Evolutionary conservation across 2,888 invertebrate species (phyloP), one percentile per base, ranked within the genome.

Genomic region (Pristionchus entomophagus): DNA sequence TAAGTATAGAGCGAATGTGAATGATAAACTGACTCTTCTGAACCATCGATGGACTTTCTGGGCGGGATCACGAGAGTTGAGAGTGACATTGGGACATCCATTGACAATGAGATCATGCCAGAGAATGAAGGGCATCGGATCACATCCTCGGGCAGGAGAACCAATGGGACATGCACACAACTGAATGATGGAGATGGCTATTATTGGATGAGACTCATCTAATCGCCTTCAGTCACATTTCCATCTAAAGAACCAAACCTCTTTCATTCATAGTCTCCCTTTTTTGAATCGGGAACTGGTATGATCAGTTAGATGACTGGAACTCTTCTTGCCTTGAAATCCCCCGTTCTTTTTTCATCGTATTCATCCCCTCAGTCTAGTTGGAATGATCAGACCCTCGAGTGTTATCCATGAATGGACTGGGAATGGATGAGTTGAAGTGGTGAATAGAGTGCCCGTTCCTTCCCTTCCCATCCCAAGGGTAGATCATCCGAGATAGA

Each of bases 11-110:
- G n/a, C 29, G 65, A 19, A 56, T 17, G 56, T n/a, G 56, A 17
- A 17, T 65, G 41, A n/a, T 1, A 12, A n/a, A 87, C 88, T 83
- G 86, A 92, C 92, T 84, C 93, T 86, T 87, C 93, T 86, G 91
- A 93, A 93, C 93, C 93, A 93, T 32, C 93, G 90, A 86, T 92
- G 92, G 19, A 93, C 93, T 86, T 93, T 93, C 86, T 93, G 93
- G 14, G 93, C 92, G 19, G 91, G 92, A 62, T 92, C 92, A 26
- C 93, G 88, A 62, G 90, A 90, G 88, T 92, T 92, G 69, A 92
- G 90, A 26, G 92, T 93, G 69, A 93, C 91, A 83, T 92, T 92
- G 59, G 93, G 93, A 77, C 93, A 93, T 65, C 93, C 93, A 86
- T 92, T 93, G 10, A 92, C 92, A 86, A 93, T 93, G 35, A 93